Conservation (phyloP, 2,113 vertebrate species). For the Syrmaticus mikado region DNA sequence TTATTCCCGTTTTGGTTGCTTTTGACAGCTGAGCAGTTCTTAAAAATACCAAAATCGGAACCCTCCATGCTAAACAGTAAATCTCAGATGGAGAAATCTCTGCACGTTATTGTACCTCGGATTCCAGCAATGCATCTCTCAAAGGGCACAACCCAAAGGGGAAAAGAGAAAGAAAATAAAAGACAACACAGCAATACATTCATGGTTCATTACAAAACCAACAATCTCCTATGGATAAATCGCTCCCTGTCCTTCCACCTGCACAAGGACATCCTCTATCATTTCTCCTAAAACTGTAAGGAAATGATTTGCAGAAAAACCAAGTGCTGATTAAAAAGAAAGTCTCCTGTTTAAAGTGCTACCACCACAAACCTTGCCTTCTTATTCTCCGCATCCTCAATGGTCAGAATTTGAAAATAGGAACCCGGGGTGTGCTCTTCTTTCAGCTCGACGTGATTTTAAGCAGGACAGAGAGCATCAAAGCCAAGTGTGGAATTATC, state of each 20-base stretch:
- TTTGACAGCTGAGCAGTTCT: conserved; percentile 86
- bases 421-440: background rate
- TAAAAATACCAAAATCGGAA: conserved; percentile 86
- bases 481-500: background rate
- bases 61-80: conserved; percentile 82
- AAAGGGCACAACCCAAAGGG: conserved; percentile 3
- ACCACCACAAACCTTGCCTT: conserved; percentile 18
- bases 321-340: background rate
- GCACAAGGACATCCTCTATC: background rate
- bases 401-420: background rate
- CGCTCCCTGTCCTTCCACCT: background rate
- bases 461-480: conserved; percentile 25
- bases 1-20: conserved; percentile 83
- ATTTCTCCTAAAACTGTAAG: background rate
- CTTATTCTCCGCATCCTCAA: background rate
- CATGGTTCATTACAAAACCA: conserved; percentile 1
- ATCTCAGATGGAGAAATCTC: conserved; percentile 76
- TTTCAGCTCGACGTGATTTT: background rate
- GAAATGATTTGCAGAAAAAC: conserved; percentile 12
- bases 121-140: conserved; percentile 36
- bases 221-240: background rate
- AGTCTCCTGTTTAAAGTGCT: background rate
- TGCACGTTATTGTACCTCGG: conserved; percentile 55
- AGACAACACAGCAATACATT: conserved; percentile 11
- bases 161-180: background rate